phyloP scores from a whole-genome alignment of 2,797 vertebrate species.

The Paratrypauchen microcephalus region DNA sequence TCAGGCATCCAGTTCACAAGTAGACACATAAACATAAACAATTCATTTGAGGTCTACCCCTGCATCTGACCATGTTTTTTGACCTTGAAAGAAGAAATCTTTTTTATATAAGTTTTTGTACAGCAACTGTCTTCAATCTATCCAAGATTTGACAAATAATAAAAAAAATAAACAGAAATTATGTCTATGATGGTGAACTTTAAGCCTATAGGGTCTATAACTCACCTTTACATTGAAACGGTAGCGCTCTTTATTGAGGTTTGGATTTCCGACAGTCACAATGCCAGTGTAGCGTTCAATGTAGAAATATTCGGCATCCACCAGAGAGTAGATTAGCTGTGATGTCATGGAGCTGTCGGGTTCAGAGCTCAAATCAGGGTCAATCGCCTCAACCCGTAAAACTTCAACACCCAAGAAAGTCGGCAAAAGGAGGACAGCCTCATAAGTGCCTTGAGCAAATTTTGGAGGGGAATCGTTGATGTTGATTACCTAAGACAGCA shows the following conservation, averaged over 20 bases:
- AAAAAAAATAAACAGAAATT: not conserved
- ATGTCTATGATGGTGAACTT: not conserved
- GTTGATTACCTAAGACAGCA: constrained; percentile 79
- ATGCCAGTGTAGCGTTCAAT: constrained; percentile 82
- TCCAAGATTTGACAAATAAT: constrained; percentile 8
- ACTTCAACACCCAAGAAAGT: constrained; percentile 88
- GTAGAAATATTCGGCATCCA: constrained; percentile 84
- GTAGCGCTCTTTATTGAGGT: constrained; percentile 88
- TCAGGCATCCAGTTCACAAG: constrained; percentile 1
- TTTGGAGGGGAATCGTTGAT: constrained; percentile 95
- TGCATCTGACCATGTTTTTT: constrained; percentile 15
- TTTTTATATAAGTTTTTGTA: constrained; percentile 5
- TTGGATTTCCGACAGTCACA: constrained; percentile 85
- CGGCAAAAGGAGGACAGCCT: constrained; percentile 87
- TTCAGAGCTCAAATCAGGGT: constrained; percentile 79
- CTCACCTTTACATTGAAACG: constrained; percentile 88
- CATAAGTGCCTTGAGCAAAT: constrained; percentile 86
- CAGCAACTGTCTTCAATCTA: constrained; percentile 14
- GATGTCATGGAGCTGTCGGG: constrained; percentile 73
- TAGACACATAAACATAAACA: constrained; percentile 11
- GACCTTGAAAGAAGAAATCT: constrained; percentile 11
- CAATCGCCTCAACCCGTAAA: constrained; percentile 84
- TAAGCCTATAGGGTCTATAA: constrained; percentile 6
- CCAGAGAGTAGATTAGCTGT: constrained; percentile 86
- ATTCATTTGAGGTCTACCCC: constrained; percentile 5